Percentiles rank a stretch among this genome's conserved stretches.
Conservation (phyloP, 1,140 invertebrate genomes). For the Pissodes strobi region DNA sequence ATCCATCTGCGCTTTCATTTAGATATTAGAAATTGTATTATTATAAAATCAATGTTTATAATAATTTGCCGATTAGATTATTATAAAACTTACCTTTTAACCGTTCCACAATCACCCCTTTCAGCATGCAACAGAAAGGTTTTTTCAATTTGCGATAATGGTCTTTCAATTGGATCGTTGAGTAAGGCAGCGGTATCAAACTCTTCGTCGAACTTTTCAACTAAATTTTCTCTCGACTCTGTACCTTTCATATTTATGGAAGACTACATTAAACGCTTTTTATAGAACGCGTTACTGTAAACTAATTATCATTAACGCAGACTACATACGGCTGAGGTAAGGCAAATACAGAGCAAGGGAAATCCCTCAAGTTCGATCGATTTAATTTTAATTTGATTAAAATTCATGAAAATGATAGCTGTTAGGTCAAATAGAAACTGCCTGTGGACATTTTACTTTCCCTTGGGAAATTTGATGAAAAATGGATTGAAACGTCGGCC, state of each 20-base stretch:
- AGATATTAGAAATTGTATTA: no score
- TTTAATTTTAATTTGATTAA: conserved; percentile 26
- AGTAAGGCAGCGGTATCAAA: conserved; percentile 12
- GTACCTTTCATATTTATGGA: conserved; percentile 38
- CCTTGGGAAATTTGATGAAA: background rate
- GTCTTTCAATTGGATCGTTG: conserved; percentile 62
- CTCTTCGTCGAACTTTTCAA: conserved; percentile 28
- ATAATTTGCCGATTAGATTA: no score
- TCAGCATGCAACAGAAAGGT: conserved; percentile 84
- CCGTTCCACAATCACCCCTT: conserved; percentile 83
- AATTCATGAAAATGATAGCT: conserved; percentile 6
- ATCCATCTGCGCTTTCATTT: no score
- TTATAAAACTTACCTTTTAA: conserved; percentile 76
- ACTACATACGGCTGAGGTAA: background rate
- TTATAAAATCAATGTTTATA: no score
- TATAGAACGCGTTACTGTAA: background rate
- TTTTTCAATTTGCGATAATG: conserved; percentile 79
- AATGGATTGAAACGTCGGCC: no score
- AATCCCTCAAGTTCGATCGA: conserved; percentile 25
- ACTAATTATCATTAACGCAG: background rate
- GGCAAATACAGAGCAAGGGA: conserved; percentile 5
- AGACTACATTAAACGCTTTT: background rate
- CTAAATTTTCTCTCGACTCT: conserved; percentile 42
- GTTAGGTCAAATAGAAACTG: background rate
- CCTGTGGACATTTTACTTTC: background rate